Percentiles rank a stretch among this genome's conserved stretches.
Evolutionary conservation across 2,797 vertebrate species (phyloP).

Genomic region (Anas bernieri): DNA sequence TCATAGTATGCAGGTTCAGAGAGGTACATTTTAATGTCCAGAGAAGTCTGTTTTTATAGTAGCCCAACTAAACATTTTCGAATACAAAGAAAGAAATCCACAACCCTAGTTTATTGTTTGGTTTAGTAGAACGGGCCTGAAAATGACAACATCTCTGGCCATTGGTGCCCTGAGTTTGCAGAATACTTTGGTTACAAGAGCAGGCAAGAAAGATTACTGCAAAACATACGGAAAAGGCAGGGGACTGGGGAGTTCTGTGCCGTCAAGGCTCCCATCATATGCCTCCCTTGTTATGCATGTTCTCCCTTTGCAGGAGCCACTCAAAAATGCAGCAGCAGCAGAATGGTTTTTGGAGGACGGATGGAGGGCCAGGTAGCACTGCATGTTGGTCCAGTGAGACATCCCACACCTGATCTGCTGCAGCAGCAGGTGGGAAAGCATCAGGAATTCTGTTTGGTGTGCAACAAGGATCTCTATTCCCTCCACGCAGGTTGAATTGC

Average conservation of each 20-base stretch:
- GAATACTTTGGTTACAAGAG: not conserved
- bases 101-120: not conserved
- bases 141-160: not conserved
- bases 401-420: not conserved
- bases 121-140: not conserved
- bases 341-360: not conserved
- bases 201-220: not conserved
- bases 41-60: not conserved
- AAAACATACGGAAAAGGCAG: not conserved
- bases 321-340: not conserved
- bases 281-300: rapidly evolving
- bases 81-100: not conserved
- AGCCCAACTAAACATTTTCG: not conserved
- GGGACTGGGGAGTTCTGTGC: not conserved
- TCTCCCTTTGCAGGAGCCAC: not conserved
- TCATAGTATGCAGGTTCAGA: not conserved
- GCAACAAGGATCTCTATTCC: not conserved
- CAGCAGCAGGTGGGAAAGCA: not conserved
- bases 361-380: not conserved
- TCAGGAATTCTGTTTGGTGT: not conserved
- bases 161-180: not conserved
- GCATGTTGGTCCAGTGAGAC: not conserved
- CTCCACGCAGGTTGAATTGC: not conserved
- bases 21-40: not conserved
- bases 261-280: not conserved